Evolutionary conservation across 1,140 invertebrate genomes (phyloP).

Genomic region (Sitobion miscanthi): DNA sequence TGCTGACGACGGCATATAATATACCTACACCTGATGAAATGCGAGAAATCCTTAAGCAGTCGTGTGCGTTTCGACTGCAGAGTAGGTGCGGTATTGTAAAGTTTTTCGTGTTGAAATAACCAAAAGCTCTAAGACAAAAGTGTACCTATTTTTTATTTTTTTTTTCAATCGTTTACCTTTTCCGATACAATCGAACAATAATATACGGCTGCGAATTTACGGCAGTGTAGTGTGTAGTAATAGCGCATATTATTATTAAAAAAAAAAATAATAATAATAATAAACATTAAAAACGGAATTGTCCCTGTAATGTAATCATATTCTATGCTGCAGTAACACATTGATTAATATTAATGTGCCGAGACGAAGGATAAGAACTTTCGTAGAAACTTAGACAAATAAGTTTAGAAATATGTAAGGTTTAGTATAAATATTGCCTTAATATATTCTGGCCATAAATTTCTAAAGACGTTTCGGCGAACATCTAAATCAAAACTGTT

Average conservation of each 20-base stretch:
- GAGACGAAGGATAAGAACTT: not conserved
- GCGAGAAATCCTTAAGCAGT: not conserved
- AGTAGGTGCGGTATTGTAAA: not conserved
- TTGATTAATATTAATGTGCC: not conserved
- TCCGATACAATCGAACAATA: not conserved
- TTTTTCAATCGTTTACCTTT: not conserved
- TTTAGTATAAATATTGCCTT: not conserved
- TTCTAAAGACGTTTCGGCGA: not conserved
- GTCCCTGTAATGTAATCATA: not conserved
- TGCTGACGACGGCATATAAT: not conserved
- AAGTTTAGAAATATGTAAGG: not conserved
- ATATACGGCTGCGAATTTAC: not conserved
- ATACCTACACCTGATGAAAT: not conserved
- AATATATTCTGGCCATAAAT: not conserved
- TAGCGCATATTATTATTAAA: not conserved
- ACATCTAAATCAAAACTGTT: slow-evolving; percentile 1
- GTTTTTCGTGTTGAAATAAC: not conserved
- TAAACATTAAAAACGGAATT: not conserved
- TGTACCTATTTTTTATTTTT: not conserved
- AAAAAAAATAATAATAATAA: not conserved
- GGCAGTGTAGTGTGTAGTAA: not conserved
- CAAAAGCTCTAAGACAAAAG: not conserved
- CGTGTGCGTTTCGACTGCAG: not conserved
- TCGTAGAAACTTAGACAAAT: not conserved
- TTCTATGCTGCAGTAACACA: not conserved